Evolutionary conservation across 2,797 vertebrate species (phyloP).

Genomic region (Chrysolophus pictus): DNA sequence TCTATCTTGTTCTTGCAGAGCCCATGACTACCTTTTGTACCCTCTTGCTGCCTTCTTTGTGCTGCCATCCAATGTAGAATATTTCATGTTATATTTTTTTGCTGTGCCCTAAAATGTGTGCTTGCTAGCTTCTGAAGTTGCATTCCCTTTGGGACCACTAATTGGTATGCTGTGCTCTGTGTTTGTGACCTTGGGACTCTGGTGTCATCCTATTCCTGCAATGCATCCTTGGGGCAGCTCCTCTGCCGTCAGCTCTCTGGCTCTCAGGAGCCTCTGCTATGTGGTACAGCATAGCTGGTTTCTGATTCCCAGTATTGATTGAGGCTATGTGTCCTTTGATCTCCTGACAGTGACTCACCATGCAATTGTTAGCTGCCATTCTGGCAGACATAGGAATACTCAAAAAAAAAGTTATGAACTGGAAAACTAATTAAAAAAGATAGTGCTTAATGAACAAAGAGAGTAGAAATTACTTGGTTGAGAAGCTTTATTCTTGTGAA

Average conservation of each 20-base stretch:
- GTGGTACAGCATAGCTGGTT: background rate
- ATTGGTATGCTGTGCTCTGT: background rate
- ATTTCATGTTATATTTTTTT: fast-evolving
- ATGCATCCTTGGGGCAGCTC: background rate
- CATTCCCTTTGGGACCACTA: background rate
- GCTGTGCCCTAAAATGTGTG: background rate
- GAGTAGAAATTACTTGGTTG: background rate
- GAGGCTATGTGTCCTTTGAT: background rate
- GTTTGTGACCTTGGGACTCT: background rate
- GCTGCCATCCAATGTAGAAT: background rate
- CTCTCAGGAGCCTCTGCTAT: background rate
- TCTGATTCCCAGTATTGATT: background rate
- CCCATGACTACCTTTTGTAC: background rate
- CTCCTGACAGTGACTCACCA: background rate
- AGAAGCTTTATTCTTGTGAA: background rate
- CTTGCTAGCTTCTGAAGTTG: background rate
- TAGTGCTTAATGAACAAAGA: background rate
- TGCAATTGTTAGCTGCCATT: background rate
- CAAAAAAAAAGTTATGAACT: background rate
- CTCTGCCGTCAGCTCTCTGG: background rate
- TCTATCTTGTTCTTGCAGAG: background rate
- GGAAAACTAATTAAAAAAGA: background rate
- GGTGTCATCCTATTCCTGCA: background rate
- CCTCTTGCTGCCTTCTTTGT: background rate
- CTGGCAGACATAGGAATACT: background rate